phyloP scores from a whole-genome alignment of 2,888 invertebrate genomes.

The Cepaea hortensis region DNA sequence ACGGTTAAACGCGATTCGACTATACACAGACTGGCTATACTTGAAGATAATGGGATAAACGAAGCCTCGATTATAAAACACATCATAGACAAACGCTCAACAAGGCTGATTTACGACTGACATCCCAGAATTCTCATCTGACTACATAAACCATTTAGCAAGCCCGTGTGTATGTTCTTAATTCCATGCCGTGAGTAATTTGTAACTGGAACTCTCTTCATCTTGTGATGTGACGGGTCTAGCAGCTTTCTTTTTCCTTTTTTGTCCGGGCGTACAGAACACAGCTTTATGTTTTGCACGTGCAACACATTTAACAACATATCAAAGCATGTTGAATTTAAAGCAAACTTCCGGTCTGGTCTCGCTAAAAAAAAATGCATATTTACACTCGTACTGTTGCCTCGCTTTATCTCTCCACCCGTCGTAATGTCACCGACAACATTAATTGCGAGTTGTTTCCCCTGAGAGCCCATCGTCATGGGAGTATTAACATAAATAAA shows the following conservation, averaged over 20 bases:
- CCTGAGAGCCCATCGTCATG: too few relatives aligned
- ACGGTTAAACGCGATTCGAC: too few relatives aligned
- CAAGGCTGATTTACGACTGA: not conserved
- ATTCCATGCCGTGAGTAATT: slow-evolving; percentile 5
- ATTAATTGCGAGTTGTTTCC: too few relatives aligned
- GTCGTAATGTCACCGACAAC: too few relatives aligned
- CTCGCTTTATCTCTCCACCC: too few relatives aligned
- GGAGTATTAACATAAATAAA: not conserved
- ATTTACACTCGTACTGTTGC: not conserved
- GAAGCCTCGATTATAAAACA: too few relatives aligned
- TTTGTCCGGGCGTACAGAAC: not conserved
- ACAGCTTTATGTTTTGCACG: slow-evolving; percentile 11
- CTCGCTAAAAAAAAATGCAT: not conserved
- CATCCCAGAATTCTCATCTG: not conserved
- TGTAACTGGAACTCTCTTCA: slow-evolving; percentile 10
- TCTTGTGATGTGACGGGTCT: not conserved
- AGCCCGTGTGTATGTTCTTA: not conserved
- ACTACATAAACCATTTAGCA: not conserved
- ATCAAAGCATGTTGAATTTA: slow-evolving; percentile 23
- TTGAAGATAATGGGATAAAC: too few relatives aligned
- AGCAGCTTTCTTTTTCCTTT: not conserved
- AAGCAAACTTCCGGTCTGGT: slow-evolving; percentile 16
- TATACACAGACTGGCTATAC: too few relatives aligned
- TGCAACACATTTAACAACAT: slow-evolving; percentile 17
- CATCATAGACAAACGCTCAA: not conserved